Percentiles rank a stretch among this genome's conserved stretches.
Evolutionary conservation across 2,888 invertebrate genomes (phyloP).

Genomic region (Ceraclea dissimilis): DNA sequence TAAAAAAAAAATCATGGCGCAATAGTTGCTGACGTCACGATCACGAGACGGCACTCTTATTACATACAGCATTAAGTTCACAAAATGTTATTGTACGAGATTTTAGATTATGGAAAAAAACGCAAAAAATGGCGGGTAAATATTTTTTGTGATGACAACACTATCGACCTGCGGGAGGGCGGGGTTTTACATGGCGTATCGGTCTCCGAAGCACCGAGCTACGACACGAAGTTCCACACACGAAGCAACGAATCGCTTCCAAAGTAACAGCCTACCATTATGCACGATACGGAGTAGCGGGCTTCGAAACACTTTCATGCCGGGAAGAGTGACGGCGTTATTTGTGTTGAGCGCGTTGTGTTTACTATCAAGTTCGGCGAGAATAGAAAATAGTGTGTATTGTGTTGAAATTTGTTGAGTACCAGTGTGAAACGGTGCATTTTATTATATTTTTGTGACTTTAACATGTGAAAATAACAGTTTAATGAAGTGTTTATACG

Average conservation of each 20-base stretch:
- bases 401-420: background rate
- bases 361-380: conserved; percentile 16
- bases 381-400: conserved; percentile 11
- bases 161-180: conserved; percentile 18
- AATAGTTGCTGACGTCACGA: too few species aligned
- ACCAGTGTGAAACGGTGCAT: conserved; percentile 19
- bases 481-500: conserved; percentile 45
- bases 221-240: background rate
- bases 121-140: too few species aligned
- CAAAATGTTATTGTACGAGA: too few species aligned
- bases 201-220: background rate
- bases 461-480: conserved; percentile 47
- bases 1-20: too few species aligned
- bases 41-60: too few species aligned
- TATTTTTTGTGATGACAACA: conserved; percentile 9
- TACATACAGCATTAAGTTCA: too few species aligned
- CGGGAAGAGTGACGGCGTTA: conserved; percentile 18
- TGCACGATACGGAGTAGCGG: background rate
- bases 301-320: conserved; percentile 18
- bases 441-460: conserved; percentile 24
- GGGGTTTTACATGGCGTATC: conserved; percentile 13
- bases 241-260: background rate
- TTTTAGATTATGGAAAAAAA: too few species aligned
- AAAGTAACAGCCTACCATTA: background rate
- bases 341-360: conserved; percentile 17